phyloP scores from a whole-genome alignment of 2,797 vertebrate genomes.

The Ptychobarbus kaznakovi region DNA sequence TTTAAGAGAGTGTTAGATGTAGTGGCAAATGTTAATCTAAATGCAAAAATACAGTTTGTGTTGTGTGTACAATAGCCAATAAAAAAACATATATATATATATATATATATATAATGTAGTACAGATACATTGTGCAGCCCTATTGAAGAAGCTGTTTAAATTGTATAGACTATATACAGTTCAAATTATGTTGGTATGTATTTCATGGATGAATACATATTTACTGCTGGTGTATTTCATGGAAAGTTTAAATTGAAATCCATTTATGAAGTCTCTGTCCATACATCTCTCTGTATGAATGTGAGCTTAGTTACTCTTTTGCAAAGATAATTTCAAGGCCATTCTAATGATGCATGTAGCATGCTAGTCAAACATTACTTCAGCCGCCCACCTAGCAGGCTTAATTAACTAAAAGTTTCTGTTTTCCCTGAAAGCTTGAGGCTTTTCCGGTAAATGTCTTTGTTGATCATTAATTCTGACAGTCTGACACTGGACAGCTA shows the following conservation, averaged over 20 bases:
- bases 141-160: neutral
- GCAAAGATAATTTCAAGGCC: conserved; percentile 8
- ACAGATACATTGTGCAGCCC: neutral
- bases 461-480: conserved; percentile 56
- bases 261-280: conserved; percentile 8
- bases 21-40: neutral
- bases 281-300: neutral
- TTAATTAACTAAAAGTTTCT: conserved; percentile 58
- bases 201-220: too few relatives aligned
- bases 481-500: conserved; percentile 45
- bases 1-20: neutral
- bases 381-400: conserved; percentile 52
- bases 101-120: neutral
- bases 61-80: neutral
- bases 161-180: neutral
- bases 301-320: neutral
- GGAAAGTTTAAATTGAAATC: neutral
- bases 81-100: neutral
- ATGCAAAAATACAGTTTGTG: neutral
- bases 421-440: conserved; percentile 37
- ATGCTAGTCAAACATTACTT: conserved; percentile 47
- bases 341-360: conserved; percentile 23
- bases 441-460: conserved; percentile 54
- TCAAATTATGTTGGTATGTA: neutral
- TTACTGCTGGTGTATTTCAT: neutral